Conservation (phyloP, 2,113 vertebrate species). For the Dryoscopus gambensis region DNA sequence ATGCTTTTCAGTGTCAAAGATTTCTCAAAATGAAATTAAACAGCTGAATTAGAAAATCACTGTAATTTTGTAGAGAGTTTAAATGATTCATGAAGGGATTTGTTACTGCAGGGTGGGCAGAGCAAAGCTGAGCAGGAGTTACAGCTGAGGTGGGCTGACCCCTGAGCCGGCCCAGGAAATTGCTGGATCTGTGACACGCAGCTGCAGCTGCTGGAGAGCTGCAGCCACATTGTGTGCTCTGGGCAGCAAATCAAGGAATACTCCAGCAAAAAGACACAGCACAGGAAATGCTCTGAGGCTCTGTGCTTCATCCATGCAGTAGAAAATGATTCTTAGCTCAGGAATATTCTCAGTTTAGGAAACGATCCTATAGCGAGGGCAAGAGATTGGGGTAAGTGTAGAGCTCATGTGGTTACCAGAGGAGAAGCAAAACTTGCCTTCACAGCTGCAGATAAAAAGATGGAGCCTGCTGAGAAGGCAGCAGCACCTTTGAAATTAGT, state of each 20-base stretch:
- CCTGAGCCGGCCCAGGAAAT: background rate
- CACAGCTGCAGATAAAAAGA: background rate
- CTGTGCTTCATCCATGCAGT: background rate
- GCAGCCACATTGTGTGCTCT: background rate
- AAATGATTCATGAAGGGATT: background rate
- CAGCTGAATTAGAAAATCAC: background rate
- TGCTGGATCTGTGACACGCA: background rate
- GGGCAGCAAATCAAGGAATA: background rate
- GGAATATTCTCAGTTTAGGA: background rate
- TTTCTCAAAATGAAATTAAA: background rate
- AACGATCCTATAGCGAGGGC: background rate
- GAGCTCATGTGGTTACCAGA: background rate
- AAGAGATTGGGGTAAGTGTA: background rate
- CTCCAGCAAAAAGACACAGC: background rate
- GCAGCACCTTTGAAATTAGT: background rate
- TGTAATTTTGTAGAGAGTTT: background rate
- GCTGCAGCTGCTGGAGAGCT: background rate
- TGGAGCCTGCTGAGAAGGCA: background rate
- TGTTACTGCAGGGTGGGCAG: background rate
- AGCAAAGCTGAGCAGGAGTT: background rate
- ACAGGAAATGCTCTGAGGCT: background rate
- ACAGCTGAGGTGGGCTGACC: background rate
- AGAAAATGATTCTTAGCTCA: background rate
- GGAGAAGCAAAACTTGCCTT: background rate
- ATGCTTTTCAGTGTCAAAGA: background rate